Base-by-base conservation (phyloP, 2,888 invertebrate genomes). In the Melipona bicolor region DNA sequence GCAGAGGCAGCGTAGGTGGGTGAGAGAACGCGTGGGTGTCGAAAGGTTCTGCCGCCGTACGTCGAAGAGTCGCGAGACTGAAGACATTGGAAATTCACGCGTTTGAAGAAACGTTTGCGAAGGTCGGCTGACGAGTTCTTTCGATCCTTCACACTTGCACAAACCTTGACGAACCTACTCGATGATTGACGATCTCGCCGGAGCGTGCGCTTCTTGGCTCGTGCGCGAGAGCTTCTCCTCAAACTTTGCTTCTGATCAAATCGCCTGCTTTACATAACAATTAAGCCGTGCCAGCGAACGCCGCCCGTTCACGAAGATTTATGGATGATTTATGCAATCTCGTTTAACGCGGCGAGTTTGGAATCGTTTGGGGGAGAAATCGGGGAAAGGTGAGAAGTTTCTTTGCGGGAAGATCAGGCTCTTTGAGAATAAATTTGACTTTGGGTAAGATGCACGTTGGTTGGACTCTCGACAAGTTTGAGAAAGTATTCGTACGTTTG, bases 21-120 rank as follows among this genome's bases (percentile, higher is more conserved):
- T 84, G 87, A 89, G 88, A 73, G 88, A 88, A 85, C 72, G 75
- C 54, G 77, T 78, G 70, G 84, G 67, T 27, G 69, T 13, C 19
- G 69, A 81, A 86, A 86, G 88, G 83, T 88, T 74, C 74, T 65
- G 62, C 61, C 17, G 59, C 13, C 50, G 81, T 17, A 24, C 3
- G 79, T 82, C 73, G 76, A 73, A 83, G 85, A 52, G 52, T 19
- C 52, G 52, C 70, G 32, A 62, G 82, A 59, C 76, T 54, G 59
- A 70, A 76, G 68, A 54, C 68, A 24, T 49, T 74, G 67, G 72
- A 43, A 77, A 77, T 61, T 27, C 52, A 65, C 56, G 61, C 65
- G 77, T 56, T 54, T 43, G 17, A 36, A 36, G 32, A 21, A 52
- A 19, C 61, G 59, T 83, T 77, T 15, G 76, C 36, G 9, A 43